These are phyloP conservation scores for Gallinago jamesoni DNA, from an alignment of 2,113 vertebrate species.

Conservation along the genomic window DNA sequence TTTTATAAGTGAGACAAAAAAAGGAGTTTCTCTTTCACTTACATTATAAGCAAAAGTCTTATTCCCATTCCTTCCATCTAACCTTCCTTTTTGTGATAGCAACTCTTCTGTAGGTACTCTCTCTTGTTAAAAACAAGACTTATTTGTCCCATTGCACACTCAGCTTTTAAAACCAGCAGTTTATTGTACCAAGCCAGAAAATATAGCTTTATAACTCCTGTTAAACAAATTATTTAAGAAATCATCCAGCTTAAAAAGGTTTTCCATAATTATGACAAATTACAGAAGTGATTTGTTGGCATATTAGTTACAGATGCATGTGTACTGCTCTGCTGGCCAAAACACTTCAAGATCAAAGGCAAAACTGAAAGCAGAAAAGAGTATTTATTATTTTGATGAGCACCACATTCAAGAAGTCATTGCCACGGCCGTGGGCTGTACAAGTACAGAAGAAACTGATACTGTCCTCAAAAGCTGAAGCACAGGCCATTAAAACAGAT, in stretches of 20 bases:
- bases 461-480: neutral
- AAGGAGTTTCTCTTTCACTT: neutral
- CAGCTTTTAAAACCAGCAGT: neutral
- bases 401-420: neutral
- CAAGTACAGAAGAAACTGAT: conserved; percentile 6
- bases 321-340: neutral
- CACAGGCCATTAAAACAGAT: neutral
- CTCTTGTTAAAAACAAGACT: neutral
- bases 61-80: neutral
- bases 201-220: neutral
- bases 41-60: neutral
- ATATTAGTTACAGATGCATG: neutral
- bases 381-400: conserved; percentile 13
- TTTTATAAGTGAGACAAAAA: neutral
- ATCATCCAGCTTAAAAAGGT: neutral
- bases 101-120: neutral
- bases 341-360: conserved; percentile 30
- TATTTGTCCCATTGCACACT: neutral
- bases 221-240: conserved; percentile 20
- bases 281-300: neutral
- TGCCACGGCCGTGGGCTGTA: neutral
- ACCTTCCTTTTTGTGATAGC: neutral
- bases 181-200: neutral
- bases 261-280: neutral
- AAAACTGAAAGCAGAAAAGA: neutral